Evolutionary conservation across 2,113 vertebrate species (phyloP), one percentile per base, ranked within the genome.

Genomic region (Xenopus tropicalis): DNA sequence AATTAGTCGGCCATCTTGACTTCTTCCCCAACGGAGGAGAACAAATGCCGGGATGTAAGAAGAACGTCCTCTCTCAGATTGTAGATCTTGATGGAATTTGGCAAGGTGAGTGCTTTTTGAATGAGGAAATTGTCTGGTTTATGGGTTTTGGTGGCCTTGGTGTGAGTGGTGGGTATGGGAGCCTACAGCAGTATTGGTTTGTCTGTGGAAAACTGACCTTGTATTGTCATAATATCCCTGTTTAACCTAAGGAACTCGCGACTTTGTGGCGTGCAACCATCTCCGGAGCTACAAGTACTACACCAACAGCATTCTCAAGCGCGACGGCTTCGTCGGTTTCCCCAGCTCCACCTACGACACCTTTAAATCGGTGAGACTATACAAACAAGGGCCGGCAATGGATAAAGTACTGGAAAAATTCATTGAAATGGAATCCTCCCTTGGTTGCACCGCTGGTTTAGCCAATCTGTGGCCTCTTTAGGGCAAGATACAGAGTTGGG

Each of bases 11-110:
- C 13, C 96, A 97, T 6, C 44, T 95, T n/a, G 94, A 98, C 80
- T 97, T 98, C 70, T 97, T 94, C 76, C 95, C 96, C 46, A 97
- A 95, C 0, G 94, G 96, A 84, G 92, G 96, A 66, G 29, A 85
- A 21, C 1, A 86, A 51, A 97, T 95, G 94, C 92, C 93, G 0
- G 93, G 93, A 0, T 98, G 94, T 79, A 80, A n/a, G 0, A 89
- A 91, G 78, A 98, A 96, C 46, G 0, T 59, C 0, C 0, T 93
- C 58, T 94, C 89, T 1, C 84, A 82, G 48, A 86, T 90, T 0
- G 64, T 88, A 1, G 88, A 95, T 58, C 69, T 97, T 0, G 93
- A 97, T 12, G 90, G 90, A 48, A 81, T 93, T 71, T 94, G 93
- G 92, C 64, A 86, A 82, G 92, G 91, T 93, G 61, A 85, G 3